These are phyloP conservation scores for Engystomops pustulosus DNA, from an alignment of 2,113 vertebrate genomes.

Conservation along the genomic window DNA sequence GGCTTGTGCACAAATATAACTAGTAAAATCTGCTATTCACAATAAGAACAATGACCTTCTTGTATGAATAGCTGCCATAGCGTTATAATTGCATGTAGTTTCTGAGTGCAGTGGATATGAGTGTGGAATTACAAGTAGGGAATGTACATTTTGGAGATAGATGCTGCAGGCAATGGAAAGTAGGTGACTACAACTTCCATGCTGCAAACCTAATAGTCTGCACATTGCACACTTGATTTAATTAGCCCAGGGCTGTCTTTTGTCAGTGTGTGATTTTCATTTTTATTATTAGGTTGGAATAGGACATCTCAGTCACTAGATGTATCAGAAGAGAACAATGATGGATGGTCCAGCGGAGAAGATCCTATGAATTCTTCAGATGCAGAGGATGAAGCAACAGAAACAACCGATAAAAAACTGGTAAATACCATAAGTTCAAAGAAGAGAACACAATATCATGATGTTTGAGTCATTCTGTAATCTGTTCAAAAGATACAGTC, in stretches of 20 bases:
- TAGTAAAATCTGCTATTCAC: no score
- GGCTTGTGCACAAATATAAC: not conserved
- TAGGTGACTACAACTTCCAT: no score
- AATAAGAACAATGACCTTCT: no score
- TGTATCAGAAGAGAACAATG: slow-evolving; percentile 86
- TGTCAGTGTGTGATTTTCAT: not conserved
- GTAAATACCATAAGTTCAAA: slow-evolving; percentile 75
- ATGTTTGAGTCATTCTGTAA: no score
- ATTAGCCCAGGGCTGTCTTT: no score
- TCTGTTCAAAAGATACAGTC: no score
- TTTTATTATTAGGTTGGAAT: slow-evolving; percentile 82
- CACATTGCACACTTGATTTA: not conserved
- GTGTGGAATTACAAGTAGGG: not conserved
- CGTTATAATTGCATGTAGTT: not conserved
- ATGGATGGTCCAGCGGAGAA: slow-evolving; percentile 91
- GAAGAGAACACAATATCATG: slow-evolving; percentile 32
- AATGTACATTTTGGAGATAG: not conserved
- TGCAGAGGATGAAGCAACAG: slow-evolving; percentile 82
- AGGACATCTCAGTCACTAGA: slow-evolving; percentile 85
- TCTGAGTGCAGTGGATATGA: not conserved
- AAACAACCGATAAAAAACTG: slow-evolving; percentile 77
- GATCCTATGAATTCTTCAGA: slow-evolving; percentile 92
- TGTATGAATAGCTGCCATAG: no score
- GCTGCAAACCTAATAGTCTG: not conserved
- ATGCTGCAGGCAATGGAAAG: not conserved